phyloP scores from a whole-genome alignment of 2,888 invertebrate species.

The Nomada flava region DNA sequence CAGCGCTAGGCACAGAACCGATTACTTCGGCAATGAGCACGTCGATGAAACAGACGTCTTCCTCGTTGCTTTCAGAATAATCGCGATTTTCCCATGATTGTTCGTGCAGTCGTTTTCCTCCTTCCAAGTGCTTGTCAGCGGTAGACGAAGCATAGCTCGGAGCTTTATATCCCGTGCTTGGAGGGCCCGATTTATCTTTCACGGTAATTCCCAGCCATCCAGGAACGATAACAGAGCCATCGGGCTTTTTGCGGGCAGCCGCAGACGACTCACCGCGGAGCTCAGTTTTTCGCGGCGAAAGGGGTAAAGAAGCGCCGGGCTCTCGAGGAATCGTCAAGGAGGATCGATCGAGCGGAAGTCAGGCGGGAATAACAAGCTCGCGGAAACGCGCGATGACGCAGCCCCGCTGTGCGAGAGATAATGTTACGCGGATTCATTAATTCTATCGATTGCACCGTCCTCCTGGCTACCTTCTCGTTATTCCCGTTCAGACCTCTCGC shows the following conservation, averaged over 20 bases:
- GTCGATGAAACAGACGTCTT: background rate
- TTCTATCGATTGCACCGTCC: conserved; percentile 54
- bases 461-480: conserved; percentile 42
- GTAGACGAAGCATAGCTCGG: background rate
- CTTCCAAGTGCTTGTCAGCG: background rate
- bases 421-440: conserved; percentile 22
- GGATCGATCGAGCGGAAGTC: conserved; percentile 52
- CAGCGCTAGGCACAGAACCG: background rate
- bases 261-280: background rate
- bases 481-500: conserved; percentile 25
- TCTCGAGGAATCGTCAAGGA: conserved; percentile 32
- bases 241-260: background rate
- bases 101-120: background rate
- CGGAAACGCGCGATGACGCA: too few relatives aligned
- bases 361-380: too few relatives aligned
- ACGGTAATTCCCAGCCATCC: conserved; percentile 6
- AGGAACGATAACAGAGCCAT: conserved; percentile 11
- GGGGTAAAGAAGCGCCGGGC: background rate
- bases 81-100: too few relatives aligned
- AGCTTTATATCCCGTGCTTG: background rate
- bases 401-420: too few relatives aligned
- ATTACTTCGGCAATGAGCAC: background rate
- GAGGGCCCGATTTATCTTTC: conserved; percentile 1
- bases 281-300: background rate
- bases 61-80: too few relatives aligned